A percentile compares a stretch with the other conserved stretches of the same genome.
These are phyloP conservation scores for Tolypeutes matacus DNA, from an alignment of 2,797 vertebrate genomes.

Conservation along the genomic window DNA sequence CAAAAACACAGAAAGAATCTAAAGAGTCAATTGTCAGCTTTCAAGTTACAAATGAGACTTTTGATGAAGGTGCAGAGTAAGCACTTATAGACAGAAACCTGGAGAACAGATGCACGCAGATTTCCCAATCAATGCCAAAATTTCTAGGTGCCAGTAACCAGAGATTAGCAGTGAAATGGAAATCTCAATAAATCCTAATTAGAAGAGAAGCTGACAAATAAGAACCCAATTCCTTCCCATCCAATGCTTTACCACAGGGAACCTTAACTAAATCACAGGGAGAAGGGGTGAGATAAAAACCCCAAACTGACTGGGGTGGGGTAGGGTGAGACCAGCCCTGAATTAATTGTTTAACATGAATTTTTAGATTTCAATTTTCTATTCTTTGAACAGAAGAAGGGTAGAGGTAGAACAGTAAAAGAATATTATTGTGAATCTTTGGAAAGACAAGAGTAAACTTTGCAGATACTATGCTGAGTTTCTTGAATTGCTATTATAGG, in stretches of 20 bases:
- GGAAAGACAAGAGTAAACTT: fast-evolving
- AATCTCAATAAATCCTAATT: too few species aligned
- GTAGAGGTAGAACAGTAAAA: neutral
- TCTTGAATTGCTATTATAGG: neutral
- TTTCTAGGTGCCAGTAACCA: neutral
- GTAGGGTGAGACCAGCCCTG: too few species aligned
- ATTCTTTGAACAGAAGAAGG: neutral
- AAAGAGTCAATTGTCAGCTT: neutral
- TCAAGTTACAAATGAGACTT: neutral
- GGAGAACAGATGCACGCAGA: too few species aligned
- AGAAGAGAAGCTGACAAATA: neutral
- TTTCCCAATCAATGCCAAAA: too few species aligned
- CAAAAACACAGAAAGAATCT: neutral
- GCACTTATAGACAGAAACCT: neutral
- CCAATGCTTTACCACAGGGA: neutral
- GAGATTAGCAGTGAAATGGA: neutral
- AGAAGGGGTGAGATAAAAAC: neutral
- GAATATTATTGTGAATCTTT: too few species aligned
- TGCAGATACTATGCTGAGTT: too few species aligned
- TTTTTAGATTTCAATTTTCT: neutral
- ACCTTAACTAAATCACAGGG: neutral
- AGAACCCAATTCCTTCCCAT: too few species aligned
- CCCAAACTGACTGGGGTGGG: neutral
- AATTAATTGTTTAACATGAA: neutral
- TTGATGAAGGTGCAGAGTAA: neutral